phyloP scores from a whole-genome alignment of 1,140 invertebrate species.

The Conus betulinus region DNA sequence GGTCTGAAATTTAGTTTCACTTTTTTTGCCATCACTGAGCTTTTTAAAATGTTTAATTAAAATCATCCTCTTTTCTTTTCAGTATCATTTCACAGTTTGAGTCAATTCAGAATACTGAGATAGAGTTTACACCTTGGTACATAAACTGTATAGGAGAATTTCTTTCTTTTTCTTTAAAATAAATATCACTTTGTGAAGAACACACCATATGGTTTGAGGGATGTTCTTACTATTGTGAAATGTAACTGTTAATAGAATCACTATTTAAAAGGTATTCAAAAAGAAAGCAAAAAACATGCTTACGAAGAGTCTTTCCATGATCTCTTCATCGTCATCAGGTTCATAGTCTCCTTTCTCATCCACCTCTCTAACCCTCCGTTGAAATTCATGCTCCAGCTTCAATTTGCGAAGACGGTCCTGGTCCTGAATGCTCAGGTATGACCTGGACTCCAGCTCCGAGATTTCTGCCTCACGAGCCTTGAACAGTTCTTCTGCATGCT shows the following conservation, averaged over 20 bases:
- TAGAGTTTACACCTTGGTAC: no score
- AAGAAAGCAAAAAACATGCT: slow-evolving; percentile 39
- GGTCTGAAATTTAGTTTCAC: neutral
- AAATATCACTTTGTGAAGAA: no score
- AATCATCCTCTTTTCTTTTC: no score
- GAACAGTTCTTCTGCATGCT: slow-evolving; percentile 61
- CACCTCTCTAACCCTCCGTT: slow-evolving; percentile 68
- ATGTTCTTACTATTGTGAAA: no score
- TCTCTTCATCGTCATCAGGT: slow-evolving; percentile 66
- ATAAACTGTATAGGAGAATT: no score
- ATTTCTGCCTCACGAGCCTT: slow-evolving; percentile 67
- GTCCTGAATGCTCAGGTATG: slow-evolving; percentile 67
- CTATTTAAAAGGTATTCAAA: neutral
- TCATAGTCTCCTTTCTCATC: slow-evolving; percentile 69
- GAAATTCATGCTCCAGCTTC: slow-evolving; percentile 72
- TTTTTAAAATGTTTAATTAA: no score
- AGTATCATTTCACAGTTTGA: no score
- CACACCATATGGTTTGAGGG: no score
- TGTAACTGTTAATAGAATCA: no score
- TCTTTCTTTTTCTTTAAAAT: no score
- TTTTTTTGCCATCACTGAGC: no score
- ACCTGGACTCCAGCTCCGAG: slow-evolving; percentile 61
- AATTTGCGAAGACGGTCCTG: slow-evolving; percentile 69
- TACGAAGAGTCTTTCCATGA: slow-evolving; percentile 57
- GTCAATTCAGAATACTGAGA: no score